Percentiles rank a stretch among this genome's conserved stretches.
These are phyloP conservation scores for Yponomeuta malinellus DNA, from an alignment of 2,888 invertebrate species.

Conservation along the genomic window DNA sequence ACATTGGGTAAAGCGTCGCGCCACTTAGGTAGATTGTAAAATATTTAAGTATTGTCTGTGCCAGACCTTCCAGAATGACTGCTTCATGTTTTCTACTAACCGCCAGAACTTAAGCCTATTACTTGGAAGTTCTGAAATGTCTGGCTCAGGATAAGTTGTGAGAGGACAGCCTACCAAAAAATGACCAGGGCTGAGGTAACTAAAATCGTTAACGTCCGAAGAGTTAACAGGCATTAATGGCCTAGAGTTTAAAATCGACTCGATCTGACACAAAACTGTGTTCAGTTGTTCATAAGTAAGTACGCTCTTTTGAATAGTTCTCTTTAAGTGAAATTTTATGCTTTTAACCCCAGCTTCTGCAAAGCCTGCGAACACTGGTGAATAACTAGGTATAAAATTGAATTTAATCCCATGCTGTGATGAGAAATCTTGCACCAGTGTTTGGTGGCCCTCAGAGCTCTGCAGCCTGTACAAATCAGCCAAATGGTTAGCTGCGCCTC, in stretches of 20 bases:
- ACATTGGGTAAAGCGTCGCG: slow-evolving; percentile 16
- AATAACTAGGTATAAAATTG: slow-evolving; percentile 14
- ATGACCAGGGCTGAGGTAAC: slow-evolving; percentile 21
- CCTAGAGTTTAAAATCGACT: slow-evolving; percentile 21
- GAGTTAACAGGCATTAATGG: slow-evolving; percentile 18
- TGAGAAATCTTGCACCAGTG: slow-evolving; percentile 4
- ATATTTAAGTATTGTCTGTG: slow-evolving; percentile 18
- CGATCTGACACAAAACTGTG: slow-evolving; percentile 22
- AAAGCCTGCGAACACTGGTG: slow-evolving; percentile 20
- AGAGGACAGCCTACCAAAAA: slow-evolving; percentile 19
- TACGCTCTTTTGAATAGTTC: not conserved
- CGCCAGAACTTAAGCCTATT: slow-evolving; percentile 19
- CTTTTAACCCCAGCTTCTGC: slow-evolving; percentile 23
- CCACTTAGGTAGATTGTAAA: slow-evolving; percentile 21
- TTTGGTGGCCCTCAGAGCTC: slow-evolving; percentile 8
- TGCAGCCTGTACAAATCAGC: slow-evolving; percentile 10
- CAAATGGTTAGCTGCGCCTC: slow-evolving; percentile 12
- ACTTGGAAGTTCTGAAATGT: slow-evolving; percentile 14
- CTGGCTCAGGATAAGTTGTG: slow-evolving; percentile 17
- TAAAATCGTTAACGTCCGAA: slow-evolving; percentile 15
- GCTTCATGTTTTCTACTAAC: slow-evolving; percentile 13
- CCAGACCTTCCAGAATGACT: slow-evolving; percentile 21
- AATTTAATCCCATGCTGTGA: slow-evolving; percentile 10
- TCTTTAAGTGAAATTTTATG: slow-evolving; percentile 20
- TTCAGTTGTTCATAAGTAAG: slow-evolving; percentile 20